Evolutionary conservation across 92 coral and sea anemone species (phyloP).

Genomic region (Heliopora coerulea): DNA sequence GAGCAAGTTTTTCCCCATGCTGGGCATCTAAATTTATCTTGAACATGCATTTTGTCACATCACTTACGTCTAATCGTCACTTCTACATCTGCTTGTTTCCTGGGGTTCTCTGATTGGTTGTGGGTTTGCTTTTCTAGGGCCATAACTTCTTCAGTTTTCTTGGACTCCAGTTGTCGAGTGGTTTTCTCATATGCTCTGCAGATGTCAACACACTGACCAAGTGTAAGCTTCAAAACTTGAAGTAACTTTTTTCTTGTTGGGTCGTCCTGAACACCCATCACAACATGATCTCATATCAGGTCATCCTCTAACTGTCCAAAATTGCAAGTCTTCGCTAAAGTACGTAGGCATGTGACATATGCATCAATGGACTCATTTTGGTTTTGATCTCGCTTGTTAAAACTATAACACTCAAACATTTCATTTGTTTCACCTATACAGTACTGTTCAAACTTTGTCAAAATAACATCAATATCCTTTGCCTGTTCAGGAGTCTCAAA

Average conservation of each 20-base stretch:
- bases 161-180: background rate
- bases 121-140: background rate
- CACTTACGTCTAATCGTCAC: slow-evolving; percentile 27
- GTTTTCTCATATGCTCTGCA: slow-evolving; percentile 18
- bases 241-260: no score
- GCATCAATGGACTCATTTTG: slow-evolving; percentile 64
- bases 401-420: slow-evolving; percentile 61
- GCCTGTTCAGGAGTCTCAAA: slow-evolving; percentile 49
- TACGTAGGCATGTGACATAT: slow-evolving; percentile 59
- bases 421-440: slow-evolving; percentile 68
- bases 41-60: slow-evolving; percentile 51
- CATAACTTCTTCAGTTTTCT: background rate
- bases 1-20: slow-evolving; percentile 48
- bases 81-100: background rate
- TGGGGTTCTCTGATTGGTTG: background rate
- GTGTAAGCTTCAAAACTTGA: slow-evolving; percentile 1
- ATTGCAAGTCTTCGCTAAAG: slow-evolving; percentile 65
- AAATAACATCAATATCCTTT: slow-evolving; percentile 55
- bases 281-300: slow-evolving; percentile 42
- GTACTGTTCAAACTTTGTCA: slow-evolving; percentile 58
- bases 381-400: slow-evolving; percentile 64
- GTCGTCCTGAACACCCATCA: background rate
- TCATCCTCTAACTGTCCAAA: slow-evolving; percentile 57
- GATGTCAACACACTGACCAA: slow-evolving; percentile 1
- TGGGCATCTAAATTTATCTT: slow-evolving; percentile 15